A percentile compares a stretch with the other conserved stretches of the same genome.
Evolutionary conservation across 2,797 vertebrate genomes (phyloP).

Genomic region (Babyrousa celebensis): DNA sequence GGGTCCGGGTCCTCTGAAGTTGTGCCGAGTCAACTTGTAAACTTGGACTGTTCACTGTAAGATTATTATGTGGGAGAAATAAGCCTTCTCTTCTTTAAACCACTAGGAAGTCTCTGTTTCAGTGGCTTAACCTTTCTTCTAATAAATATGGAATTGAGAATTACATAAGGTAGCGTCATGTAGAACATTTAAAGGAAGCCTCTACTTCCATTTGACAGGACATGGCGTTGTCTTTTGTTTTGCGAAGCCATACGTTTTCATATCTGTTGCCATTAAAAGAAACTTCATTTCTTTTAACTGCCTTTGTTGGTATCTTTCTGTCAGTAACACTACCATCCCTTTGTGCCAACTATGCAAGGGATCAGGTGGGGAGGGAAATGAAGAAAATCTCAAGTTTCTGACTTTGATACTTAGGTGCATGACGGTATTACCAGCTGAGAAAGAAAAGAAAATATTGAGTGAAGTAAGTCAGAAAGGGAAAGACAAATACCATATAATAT

Average conservation of each 20-base stretch:
- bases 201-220: neutral
- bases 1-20: neutral
- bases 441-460: neutral
- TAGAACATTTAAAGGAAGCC: neutral
- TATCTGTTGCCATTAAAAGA: neutral
- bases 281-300: neutral
- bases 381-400: neutral
- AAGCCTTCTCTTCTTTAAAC: conserved; percentile 26
- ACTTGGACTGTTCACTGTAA: conserved; percentile 1
- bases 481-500: no score
- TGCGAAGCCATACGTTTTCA: neutral
- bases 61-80: neutral
- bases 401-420: neutral
- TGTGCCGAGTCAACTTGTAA: neutral
- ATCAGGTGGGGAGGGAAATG: neutral
- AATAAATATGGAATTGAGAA: conserved; percentile 49
- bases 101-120: conserved; percentile 7
- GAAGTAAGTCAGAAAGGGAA: no score
- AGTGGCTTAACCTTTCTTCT: neutral
- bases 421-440: neutral
- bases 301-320: conserved; percentile 28
- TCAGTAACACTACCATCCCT: neutral
- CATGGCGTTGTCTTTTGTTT: neutral
- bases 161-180: neutral
- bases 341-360: neutral